Evolutionary conservation across 2,113 vertebrate genomes (phyloP).

Genomic region (Thermophis baileyi): DNA sequence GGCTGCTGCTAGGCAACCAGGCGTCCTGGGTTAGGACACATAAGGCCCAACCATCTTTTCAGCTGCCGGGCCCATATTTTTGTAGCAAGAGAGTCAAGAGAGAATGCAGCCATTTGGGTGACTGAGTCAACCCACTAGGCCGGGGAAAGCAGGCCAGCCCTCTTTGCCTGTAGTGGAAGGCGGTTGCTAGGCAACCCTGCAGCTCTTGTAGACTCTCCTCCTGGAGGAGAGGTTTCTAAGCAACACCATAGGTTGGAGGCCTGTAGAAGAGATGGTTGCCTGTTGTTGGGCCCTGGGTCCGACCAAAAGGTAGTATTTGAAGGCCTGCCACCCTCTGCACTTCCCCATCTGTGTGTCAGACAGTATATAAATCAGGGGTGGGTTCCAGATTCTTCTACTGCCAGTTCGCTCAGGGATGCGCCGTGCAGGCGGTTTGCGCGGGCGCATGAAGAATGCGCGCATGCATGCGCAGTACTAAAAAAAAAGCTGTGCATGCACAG

Average conservation of each 20-base stretch:
- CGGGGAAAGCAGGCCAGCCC: not conserved
- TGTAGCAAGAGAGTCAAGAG: not conserved
- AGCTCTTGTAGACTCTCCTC: not conserved
- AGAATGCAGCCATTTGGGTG: not conserved
- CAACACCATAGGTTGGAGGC: not conserved
- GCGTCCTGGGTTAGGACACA: not conserved
- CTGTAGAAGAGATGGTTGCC: not conserved
- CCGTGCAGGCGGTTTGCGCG: too few relatives aligned
- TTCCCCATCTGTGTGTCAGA: not conserved
- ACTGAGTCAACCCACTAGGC: not conserved
- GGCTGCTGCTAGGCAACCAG: not conserved
- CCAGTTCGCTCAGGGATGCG: too few relatives aligned
- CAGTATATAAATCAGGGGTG: not conserved
- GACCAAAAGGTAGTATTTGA: not conserved
- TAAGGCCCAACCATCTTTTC: not conserved
- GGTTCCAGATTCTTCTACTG: too few relatives aligned
- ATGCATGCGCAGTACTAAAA: too few relatives aligned
- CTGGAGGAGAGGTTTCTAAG: not conserved
- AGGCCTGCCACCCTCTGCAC: not conserved
- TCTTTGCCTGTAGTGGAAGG: too few relatives aligned
- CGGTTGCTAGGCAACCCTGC: not conserved
- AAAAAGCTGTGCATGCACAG: too few relatives aligned
- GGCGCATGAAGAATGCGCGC: too few relatives aligned
- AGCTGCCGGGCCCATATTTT: not conserved
- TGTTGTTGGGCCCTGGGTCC: not conserved